Base-by-base conservation (phyloP, 2,113 vertebrate genomes). In the Indicator maculatus region DNA sequence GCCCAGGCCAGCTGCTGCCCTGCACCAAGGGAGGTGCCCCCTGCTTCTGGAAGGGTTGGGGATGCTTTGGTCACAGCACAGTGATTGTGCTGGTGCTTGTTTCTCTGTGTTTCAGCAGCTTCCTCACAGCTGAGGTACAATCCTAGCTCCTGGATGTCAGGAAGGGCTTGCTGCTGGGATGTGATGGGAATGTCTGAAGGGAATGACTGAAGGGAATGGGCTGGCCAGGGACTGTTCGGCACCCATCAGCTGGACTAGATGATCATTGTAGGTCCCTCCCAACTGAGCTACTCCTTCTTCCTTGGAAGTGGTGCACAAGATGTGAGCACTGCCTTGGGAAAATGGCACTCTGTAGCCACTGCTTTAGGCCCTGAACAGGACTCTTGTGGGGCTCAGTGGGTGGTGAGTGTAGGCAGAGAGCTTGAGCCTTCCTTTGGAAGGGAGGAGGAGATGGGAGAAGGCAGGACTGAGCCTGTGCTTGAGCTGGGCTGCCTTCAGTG, bases 1-100 rank as follows among this genome's bases (percentile, higher is more conserved):
- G 82, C 56, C 65, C 0, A 0, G 26, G 11, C 39, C 33, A 47
- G 75, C 23, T 55, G 53, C 63, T 3, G 27, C 64, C 77, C 11
- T 27, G 50, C 84, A 73, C 65, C 1, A 2, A 56, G 65, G 63
- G 44, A 58, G 64, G 45, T 71, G 55, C 38, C 60, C 20, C 3
- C 3, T 0, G 5, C 53, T 64, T n/a, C 36, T 55, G 55, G 27
- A 44, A 64, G 33, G 12, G 30, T 7, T n/a, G 41, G 58, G 80
- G 63, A 17, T 7, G 2, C n/a, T 50, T 12, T 4, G 5, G 7
- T 45, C 1, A 0, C 0, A 3, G 36, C 58, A 44, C 39, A 27
- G 56, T 8, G 63, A 8, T 55, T 2, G 6, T 75, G 56, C 59
- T 87, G 47, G 12, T 4, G 3, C 14, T 19, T 26, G 5, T 64